Evolutionary conservation across 1,140 invertebrate species (phyloP), one percentile per base, ranked within the genome.

Genomic region (Frieseomelitta varia): DNA sequence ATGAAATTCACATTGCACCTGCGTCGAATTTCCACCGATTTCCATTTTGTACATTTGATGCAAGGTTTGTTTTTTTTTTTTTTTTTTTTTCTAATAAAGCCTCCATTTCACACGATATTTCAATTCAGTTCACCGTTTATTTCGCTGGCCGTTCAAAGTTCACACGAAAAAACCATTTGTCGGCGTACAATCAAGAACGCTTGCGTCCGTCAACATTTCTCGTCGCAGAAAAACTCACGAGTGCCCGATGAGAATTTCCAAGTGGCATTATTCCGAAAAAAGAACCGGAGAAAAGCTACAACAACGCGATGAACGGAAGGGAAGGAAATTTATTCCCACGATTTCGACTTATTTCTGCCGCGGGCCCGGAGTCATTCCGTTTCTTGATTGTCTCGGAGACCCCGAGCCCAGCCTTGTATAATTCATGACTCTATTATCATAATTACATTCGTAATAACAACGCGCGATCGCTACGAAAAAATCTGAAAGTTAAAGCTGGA

Each of bases 401-500:
- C 58, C 55, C 12, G 30, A 71, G 55, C n/a, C 21, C 56, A 17
- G 53, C 55, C 34, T 47, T 84, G 81, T 84, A 84, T 84, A 84
- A 84, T 84, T 84, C 81, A 84, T 84, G 81, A 84, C 27, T 71
- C 67, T 55, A 84, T 84, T 84, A 84, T 79, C 81, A 84, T 84
- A 84, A 84, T 84, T 84, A 79, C 67, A 84, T 84, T 79, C 81
- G 76, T 71, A 84, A 84, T 84, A 84, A 84, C 75, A 53, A 4
- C 27, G 30, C 4, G 3, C 21, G 58, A 63, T 65, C 27, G 55
- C n/a, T 4, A 63, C n/a, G 51, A 61, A 21, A 68, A 55, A 71
- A 84, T 79, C 30, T 79, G 81, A 84, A 84, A 79, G 81, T 79
- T 79, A 79, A 79, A 79, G 51, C 78, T 63, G 67, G 55, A 71